phyloP scores from a whole-genome alignment of 2,113 vertebrate species.

The Mesitornis unicolor region DNA sequence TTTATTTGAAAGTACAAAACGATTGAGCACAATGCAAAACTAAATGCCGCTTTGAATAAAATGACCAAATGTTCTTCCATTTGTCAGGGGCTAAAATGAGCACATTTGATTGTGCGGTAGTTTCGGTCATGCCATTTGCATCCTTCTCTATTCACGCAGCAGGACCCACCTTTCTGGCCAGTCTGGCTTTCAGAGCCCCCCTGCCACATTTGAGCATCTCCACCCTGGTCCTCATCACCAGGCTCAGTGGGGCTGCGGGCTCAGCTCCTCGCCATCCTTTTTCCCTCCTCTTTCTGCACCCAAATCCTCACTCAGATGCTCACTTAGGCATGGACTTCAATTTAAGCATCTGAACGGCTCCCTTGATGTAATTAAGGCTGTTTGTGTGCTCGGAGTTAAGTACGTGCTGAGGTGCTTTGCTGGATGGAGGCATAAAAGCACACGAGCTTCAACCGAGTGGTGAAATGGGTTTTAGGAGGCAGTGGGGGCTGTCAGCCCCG shows the following conservation, averaged over 20 bases:
- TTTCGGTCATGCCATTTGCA: not conserved
- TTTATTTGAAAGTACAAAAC: not conserved
- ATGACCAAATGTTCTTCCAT: not conserved
- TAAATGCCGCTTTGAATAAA: not conserved
- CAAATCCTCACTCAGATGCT: fast-evolving
- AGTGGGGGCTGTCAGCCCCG: not conserved
- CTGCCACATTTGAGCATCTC: not conserved
- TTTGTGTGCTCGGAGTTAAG: not conserved
- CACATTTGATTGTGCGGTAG: not conserved
- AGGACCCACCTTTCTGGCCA: not conserved
- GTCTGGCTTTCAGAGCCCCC: not conserved
- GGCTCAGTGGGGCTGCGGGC: too few species aligned
- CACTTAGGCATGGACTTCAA: not conserved
- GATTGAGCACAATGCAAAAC: not conserved
- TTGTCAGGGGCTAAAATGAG: not conserved
- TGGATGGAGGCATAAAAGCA: not conserved
- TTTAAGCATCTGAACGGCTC: fast-evolving
- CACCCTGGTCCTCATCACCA: not conserved
- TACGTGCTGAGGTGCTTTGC: not conserved
- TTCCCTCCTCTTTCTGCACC: not conserved
- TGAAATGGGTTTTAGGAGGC: not conserved
- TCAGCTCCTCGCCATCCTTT: not conserved
- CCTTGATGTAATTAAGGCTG: not conserved
- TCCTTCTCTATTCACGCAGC: not conserved
- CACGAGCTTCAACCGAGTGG: fast-evolving